Base-by-base conservation (phyloP, 2,797 vertebrate genomes). In the Rhinella marina region DNA sequence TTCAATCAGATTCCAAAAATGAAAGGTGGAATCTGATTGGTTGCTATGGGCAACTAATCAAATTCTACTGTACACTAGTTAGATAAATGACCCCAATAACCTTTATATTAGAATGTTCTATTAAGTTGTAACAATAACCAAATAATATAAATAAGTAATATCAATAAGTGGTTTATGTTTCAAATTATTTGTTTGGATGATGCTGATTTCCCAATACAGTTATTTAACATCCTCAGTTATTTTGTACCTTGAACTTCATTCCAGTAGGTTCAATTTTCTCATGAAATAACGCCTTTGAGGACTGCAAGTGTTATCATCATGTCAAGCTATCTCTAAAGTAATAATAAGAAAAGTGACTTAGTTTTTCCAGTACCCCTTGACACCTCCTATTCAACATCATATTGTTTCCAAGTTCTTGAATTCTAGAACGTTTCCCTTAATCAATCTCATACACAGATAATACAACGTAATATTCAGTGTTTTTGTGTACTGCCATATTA, bases 261-360 rank as follows among this genome's bases (percentile, higher is more conserved):
- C 25, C 25, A 79, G 27, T 16, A 59, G 52, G 1, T 56, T 79
- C 25, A 79, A 79, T 59, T 79, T 56, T 79, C 56, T 79, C 77
- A 41, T 21, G 19, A 23, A 32, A 81, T 61, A 81, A 62, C 56
- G 13, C 17, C 17, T 81, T 62, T 41, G 78, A 62, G 21, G 27
- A 32, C 10, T 57, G 25, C 56, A 79, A 32, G 19, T 81, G 41
- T 81, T 81, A 81, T 56, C 62, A 19, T 62, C 27, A 41, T 81
- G 78, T 81, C 78, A 61, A 41, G 25, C 78, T 81, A 61, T 61
- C 27, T 61, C 27, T n/a, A 81, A 81, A 61, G 56, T 17, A 81
- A 57, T 81, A 81, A 41, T 17, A 21, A 41, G 57, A 41, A 81
- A 27, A 62, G 78, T 59, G 25, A 80, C 77, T 80, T 77, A 23